Conservation (phyloP, 2,797 vertebrate species). For the Thripadectes ignobilis region DNA sequence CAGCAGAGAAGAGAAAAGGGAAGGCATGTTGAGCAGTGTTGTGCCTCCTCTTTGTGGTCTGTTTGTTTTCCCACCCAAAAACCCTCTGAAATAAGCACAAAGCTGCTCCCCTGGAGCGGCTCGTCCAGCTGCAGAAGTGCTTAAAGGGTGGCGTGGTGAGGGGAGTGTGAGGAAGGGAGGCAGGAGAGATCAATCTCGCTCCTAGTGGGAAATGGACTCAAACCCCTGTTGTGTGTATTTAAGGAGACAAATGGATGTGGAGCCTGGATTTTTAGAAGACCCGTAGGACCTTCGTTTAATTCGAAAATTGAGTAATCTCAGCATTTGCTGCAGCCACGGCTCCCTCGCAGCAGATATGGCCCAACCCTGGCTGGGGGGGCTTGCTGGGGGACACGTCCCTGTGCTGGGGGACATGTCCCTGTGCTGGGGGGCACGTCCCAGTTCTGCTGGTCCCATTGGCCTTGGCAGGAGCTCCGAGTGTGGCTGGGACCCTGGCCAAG, state of each 20-base stretch:
- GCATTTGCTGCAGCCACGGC: background rate
- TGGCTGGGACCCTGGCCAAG: background rate
- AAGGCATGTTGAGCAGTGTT: fast-evolving
- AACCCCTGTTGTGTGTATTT: conserved; percentile 44
- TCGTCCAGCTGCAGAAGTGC: conserved; percentile 37
- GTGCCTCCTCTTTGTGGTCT: background rate
- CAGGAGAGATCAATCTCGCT: background rate
- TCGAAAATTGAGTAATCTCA: conserved; percentile 7
- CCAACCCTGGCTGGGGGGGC: background rate
- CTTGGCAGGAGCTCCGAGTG: fast-evolving
- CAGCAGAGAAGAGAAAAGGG: background rate
- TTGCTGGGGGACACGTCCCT: background rate
- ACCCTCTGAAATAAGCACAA: background rate
- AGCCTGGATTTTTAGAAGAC: conserved; percentile 47
- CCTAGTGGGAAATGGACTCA: conserved; percentile 27
- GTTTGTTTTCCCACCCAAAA: background rate
- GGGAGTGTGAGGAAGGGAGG: background rate
- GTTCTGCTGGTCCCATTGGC: fast-evolving
- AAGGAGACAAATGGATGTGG: conserved; percentile 42
- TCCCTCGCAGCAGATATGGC: background rate
- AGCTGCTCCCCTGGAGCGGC: background rate
- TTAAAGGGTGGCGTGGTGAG: background rate
- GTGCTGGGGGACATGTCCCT: fast-evolving
- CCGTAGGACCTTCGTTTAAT: conserved; percentile 19
- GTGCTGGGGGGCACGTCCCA: background rate